Evolutionary conservation across 1,140 invertebrate species (phyloP), one percentile per base, ranked within the genome.

Genomic region (Octopus bimaculoides): DNA sequence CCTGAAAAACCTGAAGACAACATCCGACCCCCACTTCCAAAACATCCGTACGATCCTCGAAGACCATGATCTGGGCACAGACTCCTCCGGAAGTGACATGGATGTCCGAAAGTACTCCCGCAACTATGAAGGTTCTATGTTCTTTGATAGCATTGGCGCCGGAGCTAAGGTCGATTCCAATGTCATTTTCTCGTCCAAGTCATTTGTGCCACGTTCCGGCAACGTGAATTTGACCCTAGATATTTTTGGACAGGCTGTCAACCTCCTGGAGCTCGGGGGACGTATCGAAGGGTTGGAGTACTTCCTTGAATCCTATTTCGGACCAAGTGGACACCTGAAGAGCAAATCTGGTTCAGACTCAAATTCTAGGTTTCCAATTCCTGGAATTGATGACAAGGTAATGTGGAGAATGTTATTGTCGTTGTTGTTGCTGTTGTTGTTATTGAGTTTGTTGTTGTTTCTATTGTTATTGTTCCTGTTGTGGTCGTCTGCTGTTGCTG

Each of bases 241-340:
- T 86, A 78, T 97, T 1, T 98, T 98, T 86, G 96, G 96, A 52
- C 93, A 94, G 69, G 93, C 92, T 41, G 92, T 96, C 82, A 98
- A 98, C 87, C 91, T 97, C 41, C 90, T 98, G 54, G 95, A 98
- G 89, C 92, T 97, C 12, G 94, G 94, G 76, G 92, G 93, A 4
- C 93, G 96, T 81, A 92, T 95, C 87, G 95, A 97, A 87, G 97
- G 97, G 85, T 86, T 98, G 26, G 96, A 98, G 83, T 91, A 92
- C 75, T 85, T 97, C 0, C 86, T 97, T 8, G 96, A 98, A 90
- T 93, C 94, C 75, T 94, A 96, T 86, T 92, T 98, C 56, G 96
- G 87, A 74, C 17, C 17, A 7, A 12, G 41, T 75, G 74, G 66
- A n/a, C 26, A 71, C 66, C 26, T 71, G 17, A 71, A 71, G 14